Evolutionary conservation across 1,140 invertebrate genomes (phyloP), one percentile per base, ranked within the genome.

Genomic region (Lutraria rhynchaena): DNA sequence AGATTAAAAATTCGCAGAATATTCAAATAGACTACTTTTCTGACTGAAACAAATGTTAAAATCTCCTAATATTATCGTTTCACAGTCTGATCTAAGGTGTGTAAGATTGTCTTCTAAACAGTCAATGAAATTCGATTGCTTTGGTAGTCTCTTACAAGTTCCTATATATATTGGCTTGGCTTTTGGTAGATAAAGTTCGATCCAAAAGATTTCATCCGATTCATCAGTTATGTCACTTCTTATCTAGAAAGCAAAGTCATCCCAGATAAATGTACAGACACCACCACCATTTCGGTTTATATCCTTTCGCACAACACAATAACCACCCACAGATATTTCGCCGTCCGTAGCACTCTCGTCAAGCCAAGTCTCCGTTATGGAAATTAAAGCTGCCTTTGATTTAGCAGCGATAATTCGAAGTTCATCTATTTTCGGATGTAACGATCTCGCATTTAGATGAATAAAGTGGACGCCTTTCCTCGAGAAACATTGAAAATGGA

Each of bases 1-100:
- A 58, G 24, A 27, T 58, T 58, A 58, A 58, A 58, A 29, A 58
- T 9, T 27, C n/a, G 27, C 11, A 58, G 19, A 58, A 58, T 22
- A 53, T n/a, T 9, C 3, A 9, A 53, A 3, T 53, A 9, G 19
- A 24, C 17, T 60, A 11, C 19, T 55, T 22, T 76, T 77, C 9
- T 77, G 51, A 35, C 53, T 44, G 5, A 22, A 82, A 51, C 81
- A 83, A 33, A 77, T 83, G 61, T 76, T 71, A 41, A 82, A 60
- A 57, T 75, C 81, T 35, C 81, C 73, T 41, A 76, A 37, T 58
- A 82, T 82, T 3, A 69, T 46, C 3, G 29, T 22, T 69, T 60
- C 61, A 70, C 49, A 58, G n/a, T 75, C 35, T 19, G 49, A 37
- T 53, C 63, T 76, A 19, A 75, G 31, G 17, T 70, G 51, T 19